These are phyloP conservation scores for Sphinx pinastri DNA, from an alignment of 2,888 invertebrate genomes.

Conservation along the genomic window DNA sequence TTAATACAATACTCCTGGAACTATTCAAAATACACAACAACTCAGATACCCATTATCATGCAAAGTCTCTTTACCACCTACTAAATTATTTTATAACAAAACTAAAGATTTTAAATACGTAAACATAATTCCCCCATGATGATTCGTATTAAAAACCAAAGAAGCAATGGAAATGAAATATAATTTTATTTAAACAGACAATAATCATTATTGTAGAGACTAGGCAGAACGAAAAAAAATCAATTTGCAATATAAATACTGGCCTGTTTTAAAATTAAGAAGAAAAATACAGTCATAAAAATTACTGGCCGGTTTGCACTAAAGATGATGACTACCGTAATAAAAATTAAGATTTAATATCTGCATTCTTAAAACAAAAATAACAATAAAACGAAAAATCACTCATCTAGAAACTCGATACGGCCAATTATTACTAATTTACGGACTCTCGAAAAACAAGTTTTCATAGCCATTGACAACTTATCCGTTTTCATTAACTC, in stretches of 20 bases:
- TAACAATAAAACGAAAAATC: background rate
- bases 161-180: no score
- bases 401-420: conserved; percentile 35
- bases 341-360: background rate
- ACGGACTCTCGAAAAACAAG: conserved; percentile 50
- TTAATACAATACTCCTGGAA: no score
- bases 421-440: conserved; percentile 38
- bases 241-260: background rate
- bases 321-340: background rate
- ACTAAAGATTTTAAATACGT: no score
- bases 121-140: background rate
- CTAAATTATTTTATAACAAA: no score
- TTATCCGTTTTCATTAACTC: conserved; percentile 47
- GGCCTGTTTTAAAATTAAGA: background rate
- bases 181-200: no score
- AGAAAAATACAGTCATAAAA: background rate
- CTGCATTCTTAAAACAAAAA: conserved; percentile 4
- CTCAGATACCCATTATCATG: no score
- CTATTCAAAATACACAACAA: no score
- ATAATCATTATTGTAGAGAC: no score
- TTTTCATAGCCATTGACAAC: conserved; percentile 51
- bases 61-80: no score
- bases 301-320: background rate
- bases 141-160: background rate
- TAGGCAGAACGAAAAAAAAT: background rate